phyloP scores from a whole-genome alignment of 2,797 vertebrate genomes.

The Phaenicophaeus curvirostris region DNA sequence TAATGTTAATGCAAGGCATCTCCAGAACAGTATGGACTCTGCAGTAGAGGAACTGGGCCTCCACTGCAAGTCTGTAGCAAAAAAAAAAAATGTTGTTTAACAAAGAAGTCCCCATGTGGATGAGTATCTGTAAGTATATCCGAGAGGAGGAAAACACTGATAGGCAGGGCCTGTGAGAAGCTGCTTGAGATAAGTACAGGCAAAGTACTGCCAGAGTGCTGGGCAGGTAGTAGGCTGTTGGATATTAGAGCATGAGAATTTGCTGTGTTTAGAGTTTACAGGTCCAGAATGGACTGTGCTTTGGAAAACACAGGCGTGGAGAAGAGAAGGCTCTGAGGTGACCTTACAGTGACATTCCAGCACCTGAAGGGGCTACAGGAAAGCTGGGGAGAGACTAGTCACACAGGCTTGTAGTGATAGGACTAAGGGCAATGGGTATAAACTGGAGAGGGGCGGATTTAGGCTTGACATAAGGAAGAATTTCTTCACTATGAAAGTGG shows the following conservation, averaged over 20 bases:
- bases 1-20: not conserved
- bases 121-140: rapidly evolving
- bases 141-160: not conserved
- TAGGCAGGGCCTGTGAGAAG: not conserved
- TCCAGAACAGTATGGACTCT: not conserved
- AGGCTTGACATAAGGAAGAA: no score
- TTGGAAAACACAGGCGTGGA: not conserved
- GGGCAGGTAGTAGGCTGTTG: not conserved
- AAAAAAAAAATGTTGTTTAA: not conserved
- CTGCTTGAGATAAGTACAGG: not conserved
- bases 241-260: not conserved
- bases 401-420: no score
- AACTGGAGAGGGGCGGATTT: no score
- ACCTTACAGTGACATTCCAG: no score
- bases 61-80: not conserved
- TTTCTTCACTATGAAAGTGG: no score
- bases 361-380: no score
- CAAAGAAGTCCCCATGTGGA: rapidly evolving
- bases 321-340: no score
- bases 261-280: rapidly evolving
- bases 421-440: no score
- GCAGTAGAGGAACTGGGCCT: not conserved
- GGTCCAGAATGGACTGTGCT: not conserved
- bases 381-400: no score
- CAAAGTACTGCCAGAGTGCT: not conserved